Evolutionary conservation across 1,140 invertebrate species (phyloP).

Genomic region (Leptinotarsa defecta): DNA sequence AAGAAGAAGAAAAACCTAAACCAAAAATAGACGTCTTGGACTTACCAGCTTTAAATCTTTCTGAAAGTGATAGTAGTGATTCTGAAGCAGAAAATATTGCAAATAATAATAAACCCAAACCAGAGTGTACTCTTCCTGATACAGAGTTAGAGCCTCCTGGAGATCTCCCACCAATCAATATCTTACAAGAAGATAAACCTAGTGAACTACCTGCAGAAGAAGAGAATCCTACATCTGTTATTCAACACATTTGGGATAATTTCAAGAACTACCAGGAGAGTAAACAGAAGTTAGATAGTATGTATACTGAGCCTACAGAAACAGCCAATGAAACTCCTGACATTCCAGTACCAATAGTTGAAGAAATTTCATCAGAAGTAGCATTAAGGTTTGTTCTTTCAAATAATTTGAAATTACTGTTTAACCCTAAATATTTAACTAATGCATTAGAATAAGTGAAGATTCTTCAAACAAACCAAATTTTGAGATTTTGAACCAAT

Average conservation of each 20-base stretch:
- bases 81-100: constrained; percentile 64
- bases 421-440: too few species aligned
- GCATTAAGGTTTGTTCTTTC: constrained; percentile 41
- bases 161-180: constrained; percentile 18
- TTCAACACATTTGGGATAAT: constrained; percentile 82
- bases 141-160: constrained; percentile 21
- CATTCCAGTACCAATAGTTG: constrained; percentile 10
- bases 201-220: background rate
- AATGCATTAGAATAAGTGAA: too few species aligned
- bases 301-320: constrained; percentile 35
- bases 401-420: background rate
- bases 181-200: constrained; percentile 19
- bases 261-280: constrained; percentile 72
- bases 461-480: too few species aligned
- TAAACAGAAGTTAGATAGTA: constrained; percentile 57
- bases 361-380: constrained; percentile 44
- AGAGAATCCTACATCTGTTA: constrained; percentile 54
- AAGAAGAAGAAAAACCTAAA: constrained; percentile 69
- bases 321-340: background rate
- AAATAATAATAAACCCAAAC: constrained; percentile 30
- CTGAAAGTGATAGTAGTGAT: constrained; percentile 78
- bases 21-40: constrained; percentile 68
- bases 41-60: constrained; percentile 79
- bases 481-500: too few species aligned
- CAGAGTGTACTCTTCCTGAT: background rate